phyloP scores from a whole-genome alignment of 2,888 invertebrate species.

The Dysmachus trigonus region DNA sequence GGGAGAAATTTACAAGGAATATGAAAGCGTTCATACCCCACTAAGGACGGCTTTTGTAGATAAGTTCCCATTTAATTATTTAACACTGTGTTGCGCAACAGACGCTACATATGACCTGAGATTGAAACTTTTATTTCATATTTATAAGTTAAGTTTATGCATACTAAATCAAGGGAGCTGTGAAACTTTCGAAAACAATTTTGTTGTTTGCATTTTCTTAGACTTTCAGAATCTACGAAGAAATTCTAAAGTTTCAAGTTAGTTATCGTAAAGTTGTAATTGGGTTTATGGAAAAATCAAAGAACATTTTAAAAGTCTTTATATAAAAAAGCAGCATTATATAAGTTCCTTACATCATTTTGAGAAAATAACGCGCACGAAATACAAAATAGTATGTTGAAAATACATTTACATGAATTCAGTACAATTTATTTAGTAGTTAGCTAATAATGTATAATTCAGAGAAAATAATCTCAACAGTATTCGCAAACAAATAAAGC shows the following conservation, averaged over 20 bases:
- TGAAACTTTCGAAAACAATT: neutral
- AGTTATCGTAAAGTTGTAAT: neutral
- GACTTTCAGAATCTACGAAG: neutral
- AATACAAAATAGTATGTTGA: too few relatives aligned
- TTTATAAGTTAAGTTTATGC: neutral
- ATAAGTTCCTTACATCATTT: too few relatives aligned
- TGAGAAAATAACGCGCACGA: too few relatives aligned
- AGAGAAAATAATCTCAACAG: too few relatives aligned
- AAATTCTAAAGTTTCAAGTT: neutral
- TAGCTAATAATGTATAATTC: too few relatives aligned
- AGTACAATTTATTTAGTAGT: too few relatives aligned
- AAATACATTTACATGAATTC: too few relatives aligned
- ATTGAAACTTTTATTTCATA: neutral
- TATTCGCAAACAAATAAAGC: too few relatives aligned
- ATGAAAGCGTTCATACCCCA: neutral
- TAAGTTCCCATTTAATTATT: neutral
- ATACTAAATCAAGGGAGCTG: neutral
- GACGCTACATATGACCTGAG: neutral
- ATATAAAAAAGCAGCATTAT: neutral
- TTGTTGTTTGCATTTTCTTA: neutral
- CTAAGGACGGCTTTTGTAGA: neutral
- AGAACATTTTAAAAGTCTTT: neutral
- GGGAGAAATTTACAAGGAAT: neutral
- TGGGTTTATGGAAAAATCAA: neutral
- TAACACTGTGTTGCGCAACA: neutral